Evolutionary conservation across 2,888 invertebrate genomes (phyloP).

Genomic region (Lydus trimaculatus): DNA sequence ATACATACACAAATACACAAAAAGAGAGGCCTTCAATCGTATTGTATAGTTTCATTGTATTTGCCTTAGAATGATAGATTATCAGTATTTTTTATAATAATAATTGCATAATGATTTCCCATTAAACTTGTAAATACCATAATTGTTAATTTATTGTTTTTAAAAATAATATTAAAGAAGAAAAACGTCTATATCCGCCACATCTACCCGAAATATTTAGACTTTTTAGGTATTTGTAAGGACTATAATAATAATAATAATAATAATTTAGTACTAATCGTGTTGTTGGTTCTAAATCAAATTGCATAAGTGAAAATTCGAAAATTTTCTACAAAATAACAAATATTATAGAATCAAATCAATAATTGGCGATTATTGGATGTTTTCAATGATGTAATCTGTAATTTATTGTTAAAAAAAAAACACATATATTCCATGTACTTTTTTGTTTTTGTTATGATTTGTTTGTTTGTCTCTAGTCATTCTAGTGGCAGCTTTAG

Average conservation of each 20-base stretch:
- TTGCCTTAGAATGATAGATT: conserved; percentile 21
- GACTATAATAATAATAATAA: not conserved
- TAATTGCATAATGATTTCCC: conserved; percentile 24
- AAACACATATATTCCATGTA: not conserved
- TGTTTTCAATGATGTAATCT: not conserved
- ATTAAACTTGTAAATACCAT: not conserved
- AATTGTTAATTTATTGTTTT: conserved; percentile 3
- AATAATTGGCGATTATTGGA: not conserved
- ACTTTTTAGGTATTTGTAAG: not conserved
- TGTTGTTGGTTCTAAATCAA: not conserved
- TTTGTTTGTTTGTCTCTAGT: not conserved
- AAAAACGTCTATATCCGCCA: conserved; percentile 26
- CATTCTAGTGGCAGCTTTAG: not conserved
- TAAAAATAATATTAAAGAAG: conserved; percentile 12
- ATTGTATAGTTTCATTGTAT: conserved; percentile 31
- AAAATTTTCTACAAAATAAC: not conserved
- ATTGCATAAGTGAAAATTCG: no score
- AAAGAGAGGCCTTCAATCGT: conserved; percentile 30
- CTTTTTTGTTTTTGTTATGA: no score
- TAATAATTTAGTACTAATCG: no score
- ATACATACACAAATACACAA: not conserved
- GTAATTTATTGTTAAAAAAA: not conserved
- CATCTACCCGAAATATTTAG: conserved; percentile 30
- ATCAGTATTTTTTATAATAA: conserved; percentile 25
- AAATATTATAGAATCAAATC: not conserved